Conservation (phyloP, 2,888 invertebrate species). For the Adineta ricciae region DNA sequence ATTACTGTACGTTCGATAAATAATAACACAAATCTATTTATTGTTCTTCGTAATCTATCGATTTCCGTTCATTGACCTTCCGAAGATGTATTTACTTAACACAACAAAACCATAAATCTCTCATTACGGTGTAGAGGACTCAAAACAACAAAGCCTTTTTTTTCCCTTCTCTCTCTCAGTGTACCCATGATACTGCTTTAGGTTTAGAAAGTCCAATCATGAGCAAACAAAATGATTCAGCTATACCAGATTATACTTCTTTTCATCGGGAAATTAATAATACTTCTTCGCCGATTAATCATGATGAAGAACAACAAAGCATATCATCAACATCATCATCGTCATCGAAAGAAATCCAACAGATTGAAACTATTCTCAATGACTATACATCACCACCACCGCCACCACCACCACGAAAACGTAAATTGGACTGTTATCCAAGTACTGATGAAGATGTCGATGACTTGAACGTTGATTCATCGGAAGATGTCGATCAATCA, state of each 20-base stretch:
- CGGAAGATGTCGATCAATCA: background rate
- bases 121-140: too few relatives aligned
- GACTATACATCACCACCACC: background rate
- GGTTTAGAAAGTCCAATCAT: background rate
- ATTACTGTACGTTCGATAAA: background rate
- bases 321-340: background rate
- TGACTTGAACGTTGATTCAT: background rate
- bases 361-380: background rate
- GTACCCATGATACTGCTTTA: background rate
- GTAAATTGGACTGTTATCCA: background rate
- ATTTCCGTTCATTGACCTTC: background rate
- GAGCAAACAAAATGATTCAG: background rate
- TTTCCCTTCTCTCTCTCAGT: too few relatives aligned
- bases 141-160: too few relatives aligned
- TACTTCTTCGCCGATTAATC: background rate
- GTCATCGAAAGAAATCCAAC: background rate
- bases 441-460: conserved; percentile 15
- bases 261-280: background rate
- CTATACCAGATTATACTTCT: background rate
- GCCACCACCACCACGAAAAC: background rate
- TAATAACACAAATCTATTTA: background rate
- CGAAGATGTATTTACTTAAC: background rate
- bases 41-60: background rate
- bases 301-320: background rate
- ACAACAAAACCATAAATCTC: background rate